Base-by-base conservation (phyloP, 2,888 invertebrate species). In the Drosophila neotestacea region DNA sequence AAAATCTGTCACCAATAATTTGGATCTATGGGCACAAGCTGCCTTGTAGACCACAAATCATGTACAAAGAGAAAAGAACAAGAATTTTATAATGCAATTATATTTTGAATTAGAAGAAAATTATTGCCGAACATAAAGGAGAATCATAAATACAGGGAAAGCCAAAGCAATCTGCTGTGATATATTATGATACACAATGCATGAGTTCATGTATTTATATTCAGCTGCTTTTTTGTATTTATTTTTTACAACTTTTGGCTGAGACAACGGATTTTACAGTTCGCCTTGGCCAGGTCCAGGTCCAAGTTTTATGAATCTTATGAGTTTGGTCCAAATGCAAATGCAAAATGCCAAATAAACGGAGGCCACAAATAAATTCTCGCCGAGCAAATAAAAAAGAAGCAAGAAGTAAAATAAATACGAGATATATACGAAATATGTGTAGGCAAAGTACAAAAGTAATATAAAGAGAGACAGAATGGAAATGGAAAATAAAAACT, bases 81-180 rank as follows among this genome's bases (percentile, higher is more conserved):
- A 65, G 34, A 22, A 73, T 64, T 78, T 84, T 69, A 81, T 74
- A 84, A 87, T 84, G 82, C 82, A 87, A 81, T 84, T 84, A 69
- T 81, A 84, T 78, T 74, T 64, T 63, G 68, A 61, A 83, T 85
- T 77, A 86, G 61, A 55, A 50, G 47, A 73, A 73, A 77, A 75
- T 77, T 71, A 76, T 79, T 38, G 71, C 59, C 46, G n/a, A 41
- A 27, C n/a, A 28, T 28, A 22, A 63, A 47, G 48, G 52, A 46
- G 72, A 73, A 77, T 74, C 89, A 70, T 84, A 88, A 86, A 84
- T 75, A 67, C 67, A 28, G 16, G 64, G 75, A 84, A 86, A 83
- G 85, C 70, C 85, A 41, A 70, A 66, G 79, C 83, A 83, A 88
- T 88, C 82, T 81, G 79, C 81, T 63, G 63, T 78, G 60, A 86